phyloP scores from a whole-genome alignment of 2,888 invertebrate species.

The Drosophila sordidula region DNA sequence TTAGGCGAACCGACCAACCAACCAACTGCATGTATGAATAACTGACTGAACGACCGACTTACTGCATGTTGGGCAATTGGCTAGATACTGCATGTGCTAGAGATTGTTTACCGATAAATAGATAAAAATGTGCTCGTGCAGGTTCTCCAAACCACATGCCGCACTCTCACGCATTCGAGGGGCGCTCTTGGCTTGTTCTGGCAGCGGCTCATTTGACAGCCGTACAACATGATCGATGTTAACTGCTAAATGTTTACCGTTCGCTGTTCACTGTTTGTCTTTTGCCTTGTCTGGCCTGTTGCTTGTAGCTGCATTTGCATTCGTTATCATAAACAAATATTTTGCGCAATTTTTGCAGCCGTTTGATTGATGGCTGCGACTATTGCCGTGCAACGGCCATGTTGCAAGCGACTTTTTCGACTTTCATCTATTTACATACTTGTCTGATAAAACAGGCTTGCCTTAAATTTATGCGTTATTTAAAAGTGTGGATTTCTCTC shows the following conservation, averaged over 20 bases:
- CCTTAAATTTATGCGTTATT: neutral
- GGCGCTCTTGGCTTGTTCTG: slow-evolving; percentile 45
- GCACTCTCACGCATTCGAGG: slow-evolving; percentile 62
- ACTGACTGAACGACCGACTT: slow-evolving; percentile 7
- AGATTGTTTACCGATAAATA: slow-evolving; percentile 44
- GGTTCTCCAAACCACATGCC: slow-evolving; percentile 52
- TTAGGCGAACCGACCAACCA: slow-evolving; percentile 25
- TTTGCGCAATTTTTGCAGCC: slow-evolving; percentile 34
- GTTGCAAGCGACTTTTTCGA: slow-evolving; percentile 1
- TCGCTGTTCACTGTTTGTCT: slow-evolving; percentile 25
- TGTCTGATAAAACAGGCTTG: slow-evolving; percentile 15
- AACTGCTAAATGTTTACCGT: slow-evolving; percentile 42
- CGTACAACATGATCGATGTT: slow-evolving; percentile 72
- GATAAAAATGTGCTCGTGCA: slow-evolving; percentile 30
- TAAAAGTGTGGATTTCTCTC: neutral
- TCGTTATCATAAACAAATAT: slow-evolving; percentile 67
- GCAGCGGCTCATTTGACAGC: slow-evolving; percentile 72
- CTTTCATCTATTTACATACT: slow-evolving; percentile 5
- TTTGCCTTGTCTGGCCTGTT: slow-evolving; percentile 9
- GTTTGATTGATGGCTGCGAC: slow-evolving; percentile 53
- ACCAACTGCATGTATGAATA: slow-evolving; percentile 7
- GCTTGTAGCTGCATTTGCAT: slow-evolving; percentile 63
- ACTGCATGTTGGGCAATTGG: slow-evolving; percentile 41
- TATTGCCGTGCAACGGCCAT: neutral
- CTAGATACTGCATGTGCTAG: slow-evolving; percentile 19